Evolutionary conservation across 2,888 invertebrate species (phyloP), one percentile per base, ranked within the genome.

Genomic region (Epicampocera succincta): DNA sequence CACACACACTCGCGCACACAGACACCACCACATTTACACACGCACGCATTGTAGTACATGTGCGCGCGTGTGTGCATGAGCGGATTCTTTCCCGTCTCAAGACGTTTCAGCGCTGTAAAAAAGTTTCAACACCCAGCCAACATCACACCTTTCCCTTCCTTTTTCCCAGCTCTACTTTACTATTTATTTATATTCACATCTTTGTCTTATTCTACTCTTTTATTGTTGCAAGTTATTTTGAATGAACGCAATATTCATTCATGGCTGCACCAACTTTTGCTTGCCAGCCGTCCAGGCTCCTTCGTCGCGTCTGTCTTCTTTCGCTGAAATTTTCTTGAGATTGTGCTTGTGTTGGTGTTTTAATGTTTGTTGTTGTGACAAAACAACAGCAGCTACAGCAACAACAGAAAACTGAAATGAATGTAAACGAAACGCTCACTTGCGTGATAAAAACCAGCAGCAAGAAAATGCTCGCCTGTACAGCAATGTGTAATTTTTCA

Each of bases 401-500:
- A 33, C 1, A 33, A 33, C 33, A 33, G 44, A 79, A 78, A 79
- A 60, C 66, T 72, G 66, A n/a, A n/a, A n/a, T 42, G 66, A 52
- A 78, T 58, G 38, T 58, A 60, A 58, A 44, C 33, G 66, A 78
- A 72, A 72, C 72, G 65, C 72, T 78, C 38, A 58, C 52, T 72
- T 60, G 50, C 29, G 69, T 77, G 17, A 33, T 48, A 74, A 54
- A 54, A 68, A 68, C 8, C 48, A 65, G 40, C 46, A 63, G 65
- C n/a, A 44, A 63, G 38, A 68, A 50, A 48, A 46, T 69, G 69
- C 74, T 74, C 42, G 75, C 77, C 71, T 80, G 78, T 81, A 79
- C 85, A 85, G 87, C 88, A 86, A 87, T 88, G 87, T 89, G 87
- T 88, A 89, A 89, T 90, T 89, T 77, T 90, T 90, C 88, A 89